Evolutionary conservation across 2,888 invertebrate genomes (phyloP), one percentile per base, ranked within the genome.

Genomic region (Pyralis farinalis): DNA sequence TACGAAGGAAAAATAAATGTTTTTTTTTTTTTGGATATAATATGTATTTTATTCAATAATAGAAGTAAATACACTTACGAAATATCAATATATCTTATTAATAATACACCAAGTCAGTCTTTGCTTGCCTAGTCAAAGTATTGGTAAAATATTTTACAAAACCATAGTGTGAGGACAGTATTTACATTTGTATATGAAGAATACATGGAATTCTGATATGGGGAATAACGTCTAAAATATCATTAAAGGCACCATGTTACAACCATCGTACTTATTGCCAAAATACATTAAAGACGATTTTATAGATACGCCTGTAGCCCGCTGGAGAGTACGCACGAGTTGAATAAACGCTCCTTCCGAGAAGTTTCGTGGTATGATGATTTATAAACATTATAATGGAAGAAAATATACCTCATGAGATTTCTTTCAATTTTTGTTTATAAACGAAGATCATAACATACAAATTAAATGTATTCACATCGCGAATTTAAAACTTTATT

Each of bases 21-120:
- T n/a, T n/a, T n/a, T n/a, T n/a, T n/a, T n/a, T n/a, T n/a, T n/a
- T n/a, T 16, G 16, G 3, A 16, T 16, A 16, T 20, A 70, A 70
- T 73, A 74, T 59, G 67, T 49, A 57, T 67, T 77, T 77, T 67
- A 63, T 63, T 77, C 61, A 66, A 63, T 68, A 64, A 56, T 63
- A 53, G 67, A 78, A 75, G 77, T 79, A 77, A 73, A 78, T 77
- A 84, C 62, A 68, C 71, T 78, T 79, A 73, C 35, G 55, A 71
- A 74, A 69, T 77, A 76, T 69, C 65, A 77, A 71, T 77, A 39
- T 58, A 73, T 63, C 65, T 67, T 65, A 65, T 58, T 54, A 57
- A 67, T 73, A 75, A 77, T 83, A 87, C 79, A 84, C 81, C 81
- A 85, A 86, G 86, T 88, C 88, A 87, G 88, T 88, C 88, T 88